Percentiles rank a stretch among this genome's conserved stretches.
Evolutionary conservation across 2,888 invertebrate species (phyloP).

Genomic region (Tipula lateralis): DNA sequence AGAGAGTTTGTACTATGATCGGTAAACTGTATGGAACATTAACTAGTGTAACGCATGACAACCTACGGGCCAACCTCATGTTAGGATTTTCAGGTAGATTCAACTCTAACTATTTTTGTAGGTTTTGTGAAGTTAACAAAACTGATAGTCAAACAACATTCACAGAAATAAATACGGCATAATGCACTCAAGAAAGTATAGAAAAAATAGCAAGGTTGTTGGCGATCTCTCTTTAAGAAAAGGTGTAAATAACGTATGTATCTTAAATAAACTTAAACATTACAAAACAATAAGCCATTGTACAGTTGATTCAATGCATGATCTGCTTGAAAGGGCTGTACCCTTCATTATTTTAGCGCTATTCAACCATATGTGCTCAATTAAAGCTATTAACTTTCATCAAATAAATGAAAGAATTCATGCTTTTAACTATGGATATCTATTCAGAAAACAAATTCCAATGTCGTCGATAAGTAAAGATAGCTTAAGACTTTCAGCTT

Average conservation of each 20-base stretch:
- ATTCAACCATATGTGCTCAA: no score
- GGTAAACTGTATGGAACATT: constrained; percentile 20
- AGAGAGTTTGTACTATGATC: neutral
- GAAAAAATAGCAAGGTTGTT: neutral
- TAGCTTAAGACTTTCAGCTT: no score
- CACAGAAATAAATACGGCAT: neutral
- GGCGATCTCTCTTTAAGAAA: neutral
- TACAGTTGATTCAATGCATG: no score
- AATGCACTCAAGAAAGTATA: neutral
- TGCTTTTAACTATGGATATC: neutral
- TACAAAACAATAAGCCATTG: no score
- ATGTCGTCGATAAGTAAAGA: neutral
- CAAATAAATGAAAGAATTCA: neutral
- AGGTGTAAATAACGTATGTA: neutral
- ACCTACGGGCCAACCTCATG: constrained; percentile 33
- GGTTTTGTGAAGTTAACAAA: constrained; percentile 29
- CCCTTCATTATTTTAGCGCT: no score
- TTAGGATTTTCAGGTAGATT: constrained; percentile 32
- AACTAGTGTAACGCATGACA: constrained; percentile 33
- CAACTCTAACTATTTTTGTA: no score
- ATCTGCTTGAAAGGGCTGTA: no score
- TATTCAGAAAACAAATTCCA: neutral
- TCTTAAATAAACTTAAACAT: neutral
- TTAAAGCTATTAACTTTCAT: neutral
- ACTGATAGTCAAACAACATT: constrained; percentile 31